Conservation (phyloP, 2,113 vertebrate genomes). For the Anoura caudifer region DNA sequence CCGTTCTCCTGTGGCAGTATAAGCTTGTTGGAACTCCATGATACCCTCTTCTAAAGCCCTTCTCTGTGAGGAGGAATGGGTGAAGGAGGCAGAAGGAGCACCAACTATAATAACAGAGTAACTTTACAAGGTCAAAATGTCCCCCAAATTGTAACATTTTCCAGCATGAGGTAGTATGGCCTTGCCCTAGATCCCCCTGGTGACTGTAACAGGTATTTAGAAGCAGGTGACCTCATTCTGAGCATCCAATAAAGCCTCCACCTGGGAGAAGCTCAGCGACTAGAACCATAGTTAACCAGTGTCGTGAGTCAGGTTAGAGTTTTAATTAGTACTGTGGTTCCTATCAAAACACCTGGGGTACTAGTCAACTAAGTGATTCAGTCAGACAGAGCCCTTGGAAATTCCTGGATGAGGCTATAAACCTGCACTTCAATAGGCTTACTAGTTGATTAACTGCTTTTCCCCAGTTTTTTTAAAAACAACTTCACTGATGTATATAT, state of each 20-base stretch:
- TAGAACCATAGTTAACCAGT: not conserved
- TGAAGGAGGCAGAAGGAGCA: not conserved
- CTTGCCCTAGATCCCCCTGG: not conserved
- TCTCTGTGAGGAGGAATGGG: not conserved
- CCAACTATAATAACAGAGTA: not conserved
- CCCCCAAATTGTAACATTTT: not conserved
- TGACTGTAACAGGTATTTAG: not conserved
- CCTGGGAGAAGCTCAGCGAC: not conserved
- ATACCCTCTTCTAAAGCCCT: not conserved
- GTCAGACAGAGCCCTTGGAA: not conserved
- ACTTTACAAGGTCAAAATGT: not conserved
- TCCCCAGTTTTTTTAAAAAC: not conserved
- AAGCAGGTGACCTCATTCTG: not conserved
- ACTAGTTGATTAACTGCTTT: not conserved
- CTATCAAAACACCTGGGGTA: not conserved
- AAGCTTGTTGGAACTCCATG: not conserved
- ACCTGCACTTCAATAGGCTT: not conserved
- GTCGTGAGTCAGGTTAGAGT: not conserved
- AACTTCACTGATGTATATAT: not conserved
- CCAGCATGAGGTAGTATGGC: not conserved
- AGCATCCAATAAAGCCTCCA: not conserved
- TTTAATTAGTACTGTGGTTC: not conserved
- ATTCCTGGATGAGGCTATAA: not conserved
- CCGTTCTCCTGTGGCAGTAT: no score
- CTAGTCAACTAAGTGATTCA: not conserved